Percentiles rank a stretch among this genome's conserved stretches.
These are phyloP conservation scores for Embiotoca jacksoni DNA, from an alignment of 2,113 vertebrate genomes.

Conservation along the genomic window DNA sequence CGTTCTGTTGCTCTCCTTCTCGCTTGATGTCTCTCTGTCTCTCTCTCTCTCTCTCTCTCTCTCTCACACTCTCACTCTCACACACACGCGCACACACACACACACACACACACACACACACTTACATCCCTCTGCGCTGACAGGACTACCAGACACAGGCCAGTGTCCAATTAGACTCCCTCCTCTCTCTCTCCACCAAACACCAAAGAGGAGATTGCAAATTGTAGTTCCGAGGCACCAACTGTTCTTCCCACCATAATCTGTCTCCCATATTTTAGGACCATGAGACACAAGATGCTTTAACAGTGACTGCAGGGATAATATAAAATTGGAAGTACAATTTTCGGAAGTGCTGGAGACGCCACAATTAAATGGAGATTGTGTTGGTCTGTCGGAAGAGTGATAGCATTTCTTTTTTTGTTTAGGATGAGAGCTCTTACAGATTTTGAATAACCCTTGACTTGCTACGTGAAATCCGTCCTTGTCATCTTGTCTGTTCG, in stretches of 20 bases:
- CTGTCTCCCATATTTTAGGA: slow-evolving; percentile 57
- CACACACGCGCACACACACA: slow-evolving; percentile 40
- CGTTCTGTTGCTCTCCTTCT: slow-evolving; percentile 58
- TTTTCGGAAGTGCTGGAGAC: background rate
- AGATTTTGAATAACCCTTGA: background rate
- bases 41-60: slow-evolving; percentile 9
- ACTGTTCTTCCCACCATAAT: slow-evolving; percentile 58
- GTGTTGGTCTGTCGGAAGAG: background rate
- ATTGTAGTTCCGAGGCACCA: slow-evolving; percentile 58
- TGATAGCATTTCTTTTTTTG: background rate
- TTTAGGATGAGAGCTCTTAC: background rate
- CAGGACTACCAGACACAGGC: slow-evolving; percentile 74
- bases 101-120: slow-evolving; percentile 34
- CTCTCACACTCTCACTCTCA: background rate
- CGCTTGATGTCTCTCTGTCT: slow-evolving; percentile 45
- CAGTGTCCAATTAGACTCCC: slow-evolving; percentile 60
- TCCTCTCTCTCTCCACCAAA: slow-evolving; percentile 38
- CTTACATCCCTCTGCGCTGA: slow-evolving; percentile 65
- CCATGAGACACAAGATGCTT: slow-evolving; percentile 30
- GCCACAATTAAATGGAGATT: slow-evolving; percentile 4
- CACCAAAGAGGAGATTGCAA: slow-evolving; percentile 59
- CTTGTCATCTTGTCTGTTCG: slow-evolving; percentile 18
- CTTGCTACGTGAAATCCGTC: background rate
- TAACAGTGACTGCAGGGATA: slow-evolving; percentile 13
- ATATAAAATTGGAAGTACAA: background rate